phyloP scores from a whole-genome alignment of 2,113 vertebrate species.

The Cyanistes caeruleus region DNA sequence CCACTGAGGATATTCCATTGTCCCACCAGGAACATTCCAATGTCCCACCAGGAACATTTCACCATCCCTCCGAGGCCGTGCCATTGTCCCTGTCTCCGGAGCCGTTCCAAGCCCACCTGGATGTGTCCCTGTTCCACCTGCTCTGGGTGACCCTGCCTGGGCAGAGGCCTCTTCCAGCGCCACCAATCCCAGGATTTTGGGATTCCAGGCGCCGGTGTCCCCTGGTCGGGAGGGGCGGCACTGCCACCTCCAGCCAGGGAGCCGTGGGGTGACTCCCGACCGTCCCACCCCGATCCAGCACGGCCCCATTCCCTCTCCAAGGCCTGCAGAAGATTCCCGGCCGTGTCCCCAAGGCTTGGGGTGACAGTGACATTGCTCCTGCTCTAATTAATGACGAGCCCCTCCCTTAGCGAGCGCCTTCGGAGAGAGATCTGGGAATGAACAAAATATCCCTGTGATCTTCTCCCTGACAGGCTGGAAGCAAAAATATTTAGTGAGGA shows the following conservation, averaged over 20 bases:
- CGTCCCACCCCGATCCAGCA: accelerated
- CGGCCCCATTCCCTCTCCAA: background rate
- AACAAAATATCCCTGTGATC: constrained; percentile 73
- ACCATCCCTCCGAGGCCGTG: accelerated
- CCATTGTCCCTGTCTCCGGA: background rate
- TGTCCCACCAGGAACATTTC: accelerated
- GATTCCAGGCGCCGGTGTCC: background rate
- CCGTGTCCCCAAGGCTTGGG: accelerated
- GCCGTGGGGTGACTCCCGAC: accelerated
- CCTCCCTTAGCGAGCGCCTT: constrained; percentile 14
- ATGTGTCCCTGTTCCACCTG: background rate
- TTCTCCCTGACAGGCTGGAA: constrained; percentile 10
- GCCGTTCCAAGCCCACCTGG: background rate
- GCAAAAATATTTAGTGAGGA: constrained; percentile 32
- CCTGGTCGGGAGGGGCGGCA: accelerated
- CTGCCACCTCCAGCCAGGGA: background rate
- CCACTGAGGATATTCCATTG: accelerated
- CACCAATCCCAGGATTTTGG: accelerated
- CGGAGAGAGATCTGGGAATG: constrained; percentile 28
- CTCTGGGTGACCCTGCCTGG: background rate
- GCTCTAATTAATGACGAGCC: background rate
- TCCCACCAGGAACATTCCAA: accelerated
- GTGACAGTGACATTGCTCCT: background rate
- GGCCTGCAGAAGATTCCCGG: background rate
- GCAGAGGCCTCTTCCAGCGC: background rate